Base-by-base conservation (phyloP, 2,797 vertebrate genomes). In the Galagoides demidoff region DNA sequence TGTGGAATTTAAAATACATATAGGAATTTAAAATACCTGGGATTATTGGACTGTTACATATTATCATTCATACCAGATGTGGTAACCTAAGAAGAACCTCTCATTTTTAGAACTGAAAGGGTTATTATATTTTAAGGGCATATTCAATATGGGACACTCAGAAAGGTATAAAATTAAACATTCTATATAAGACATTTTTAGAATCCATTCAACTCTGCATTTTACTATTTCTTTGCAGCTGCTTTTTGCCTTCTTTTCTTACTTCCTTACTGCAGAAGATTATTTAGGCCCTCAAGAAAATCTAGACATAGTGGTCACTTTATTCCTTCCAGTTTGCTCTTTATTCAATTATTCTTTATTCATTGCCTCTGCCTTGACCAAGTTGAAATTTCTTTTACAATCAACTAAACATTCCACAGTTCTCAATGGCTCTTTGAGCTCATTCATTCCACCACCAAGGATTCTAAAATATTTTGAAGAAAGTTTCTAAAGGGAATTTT, bases 381-480 rank as follows among this genome's bases (percentile, higher is more conserved):
- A 74, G 49, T 0, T 64, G 49, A 31, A 83, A 45, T 93, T 88
- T 84, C 3, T 73, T 79, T 90, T 85, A 71, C 17, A 63, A 31
- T 77, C 52, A 88, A 27, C 23, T 70, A 52, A 92, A 74, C 45
- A 70, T n/a, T 45, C 25, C 52, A 34, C 23, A 70, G 34, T 78
- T 73, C 79, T 93, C 86, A 91, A 25, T 14, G 20, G 52, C 14
- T 73, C 55, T 88, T 77, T 77, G 29, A 73, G 79, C 29, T 8
- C 78, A 92, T 85, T 90, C 68, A 82, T 92, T 91, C 86, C 57
- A 37, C 70, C 68, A 61, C 3, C 9, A 76, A 76, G 16, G 14
- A 61, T 45, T 89, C 87, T 94, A 59, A 78, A 95, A 57, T 66
- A 66, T n/a, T 84, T 27, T 66, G 34, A 87, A 39, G 61, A 52